Evolutionary conservation across 2,797 vertebrate genomes (phyloP).

Genomic region (Coreius guichenoti): DNA sequence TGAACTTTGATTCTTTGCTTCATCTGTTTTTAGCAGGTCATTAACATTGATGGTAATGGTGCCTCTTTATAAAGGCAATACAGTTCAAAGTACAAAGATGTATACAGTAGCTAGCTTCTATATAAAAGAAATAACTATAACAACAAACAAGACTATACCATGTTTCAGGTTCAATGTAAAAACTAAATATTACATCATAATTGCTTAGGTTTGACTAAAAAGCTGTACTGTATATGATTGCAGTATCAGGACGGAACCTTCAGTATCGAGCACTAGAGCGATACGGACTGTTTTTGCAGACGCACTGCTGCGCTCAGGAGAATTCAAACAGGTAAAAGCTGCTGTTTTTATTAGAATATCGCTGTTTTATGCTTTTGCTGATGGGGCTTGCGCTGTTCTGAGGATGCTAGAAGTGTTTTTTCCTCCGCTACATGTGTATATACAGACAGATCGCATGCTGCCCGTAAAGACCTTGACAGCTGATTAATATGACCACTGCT

Average conservation of each 20-base stretch:
- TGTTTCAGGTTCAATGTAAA: not conserved
- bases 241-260: constrained; percentile 43
- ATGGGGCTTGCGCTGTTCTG: not conserved
- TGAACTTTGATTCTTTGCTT: constrained; percentile 60
- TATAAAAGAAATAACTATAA: not conserved
- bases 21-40: not conserved
- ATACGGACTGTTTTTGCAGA: constrained; percentile 67
- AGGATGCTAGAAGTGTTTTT: not conserved
- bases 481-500: not conserved
- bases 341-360: not conserved
- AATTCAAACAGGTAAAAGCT: constrained; percentile 36
- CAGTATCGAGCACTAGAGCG: rapidly evolving
- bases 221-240: not conserved
- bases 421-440: no score
- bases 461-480: constrained; percentile 18
- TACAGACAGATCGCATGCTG: not conserved
- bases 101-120: no score
- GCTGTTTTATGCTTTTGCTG: not conserved
- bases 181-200: not conserved
- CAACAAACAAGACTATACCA: not conserved
- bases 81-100: not conserved
- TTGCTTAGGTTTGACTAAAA: not conserved
- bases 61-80: not conserved
- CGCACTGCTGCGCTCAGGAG: constrained; percentile 55
- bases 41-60: constrained; percentile 4